phyloP scores from a whole-genome alignment of 2,888 invertebrate species.

The Chymomyza caudatula region DNA sequence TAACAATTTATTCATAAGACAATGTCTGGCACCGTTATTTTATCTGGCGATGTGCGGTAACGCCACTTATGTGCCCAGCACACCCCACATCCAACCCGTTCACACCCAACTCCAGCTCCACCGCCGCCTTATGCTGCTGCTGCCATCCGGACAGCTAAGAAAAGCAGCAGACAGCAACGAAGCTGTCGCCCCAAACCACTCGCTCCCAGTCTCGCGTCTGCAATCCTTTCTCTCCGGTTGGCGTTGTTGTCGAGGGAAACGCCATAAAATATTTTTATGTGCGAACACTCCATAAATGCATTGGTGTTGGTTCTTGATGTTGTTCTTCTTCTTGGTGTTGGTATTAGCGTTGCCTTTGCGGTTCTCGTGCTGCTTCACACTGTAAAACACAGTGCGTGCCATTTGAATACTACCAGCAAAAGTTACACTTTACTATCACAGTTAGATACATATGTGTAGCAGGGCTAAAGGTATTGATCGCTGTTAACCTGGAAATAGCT shows the following conservation, averaged over 20 bases:
- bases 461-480: too few species aligned
- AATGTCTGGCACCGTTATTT: constrained; percentile 78
- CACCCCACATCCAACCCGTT: not conserved
- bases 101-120: not conserved
- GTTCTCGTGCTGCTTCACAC: constrained; percentile 29
- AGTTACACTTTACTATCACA: too few species aligned
- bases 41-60: constrained; percentile 76
- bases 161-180: constrained; percentile 4
- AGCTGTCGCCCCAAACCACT: not conserved
- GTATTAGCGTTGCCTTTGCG: constrained; percentile 37
- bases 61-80: constrained; percentile 63
- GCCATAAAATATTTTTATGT: constrained; percentile 75
- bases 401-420: not conserved
- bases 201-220: constrained; percentile 53
- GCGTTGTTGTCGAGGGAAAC: constrained; percentile 36
- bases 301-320: constrained; percentile 22
- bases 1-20: constrained; percentile 79
- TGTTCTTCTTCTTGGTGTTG: not conserved
- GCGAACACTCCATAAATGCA: constrained; percentile 71
- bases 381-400: not conserved
- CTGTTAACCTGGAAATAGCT: too few species aligned
- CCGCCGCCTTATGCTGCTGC: not conserved
- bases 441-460: too few species aligned
- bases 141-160: constrained; percentile 8
- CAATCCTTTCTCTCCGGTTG: constrained; percentile 61